Evolutionary conservation across 2,113 vertebrate genomes (phyloP).

Genomic region (Ochotona curzoniae): DNA sequence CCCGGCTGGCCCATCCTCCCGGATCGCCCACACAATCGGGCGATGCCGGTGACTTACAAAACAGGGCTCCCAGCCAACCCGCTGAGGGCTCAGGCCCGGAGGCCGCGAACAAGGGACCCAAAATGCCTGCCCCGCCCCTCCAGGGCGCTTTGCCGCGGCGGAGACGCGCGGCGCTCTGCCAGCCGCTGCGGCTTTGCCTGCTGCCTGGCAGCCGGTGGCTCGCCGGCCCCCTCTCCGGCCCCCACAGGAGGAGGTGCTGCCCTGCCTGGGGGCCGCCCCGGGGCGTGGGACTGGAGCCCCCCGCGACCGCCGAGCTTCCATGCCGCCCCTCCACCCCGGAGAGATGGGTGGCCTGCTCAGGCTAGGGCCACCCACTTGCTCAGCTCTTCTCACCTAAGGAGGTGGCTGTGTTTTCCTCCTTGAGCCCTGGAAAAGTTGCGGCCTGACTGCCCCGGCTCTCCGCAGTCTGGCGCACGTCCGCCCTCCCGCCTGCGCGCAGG

Average conservation of each 20-base stretch:
- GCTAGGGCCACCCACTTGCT: constrained; percentile 62
- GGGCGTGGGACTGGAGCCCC: constrained; percentile 34
- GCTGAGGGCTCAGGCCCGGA: constrained; percentile 37
- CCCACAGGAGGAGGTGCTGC: background rate
- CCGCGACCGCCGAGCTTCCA: background rate
- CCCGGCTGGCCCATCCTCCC: constrained; percentile 14
- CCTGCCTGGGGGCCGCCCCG: constrained; percentile 21
- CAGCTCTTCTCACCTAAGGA: background rate
- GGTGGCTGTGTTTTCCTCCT: background rate
- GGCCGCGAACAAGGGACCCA: background rate
- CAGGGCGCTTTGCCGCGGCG: background rate
- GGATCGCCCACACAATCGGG: background rate
- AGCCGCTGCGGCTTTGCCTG: background rate
- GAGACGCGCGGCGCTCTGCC: background rate
- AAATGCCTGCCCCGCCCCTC: constrained; percentile 58
- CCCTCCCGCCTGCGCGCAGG: background rate
- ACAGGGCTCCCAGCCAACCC: constrained; percentile 55
- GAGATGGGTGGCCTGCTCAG: constrained; percentile 43
- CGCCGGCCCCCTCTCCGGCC: background rate
- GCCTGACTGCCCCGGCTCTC: background rate
- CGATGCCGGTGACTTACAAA: constrained; percentile 30
- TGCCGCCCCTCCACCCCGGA: background rate
- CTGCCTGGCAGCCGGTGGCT: background rate
- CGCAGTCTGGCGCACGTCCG: background rate
- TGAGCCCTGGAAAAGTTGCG: background rate